Evolutionary conservation across 2,797 vertebrate species (phyloP), one percentile per base, ranked within the genome.

Genomic region (Bradypus variegatus): DNA sequence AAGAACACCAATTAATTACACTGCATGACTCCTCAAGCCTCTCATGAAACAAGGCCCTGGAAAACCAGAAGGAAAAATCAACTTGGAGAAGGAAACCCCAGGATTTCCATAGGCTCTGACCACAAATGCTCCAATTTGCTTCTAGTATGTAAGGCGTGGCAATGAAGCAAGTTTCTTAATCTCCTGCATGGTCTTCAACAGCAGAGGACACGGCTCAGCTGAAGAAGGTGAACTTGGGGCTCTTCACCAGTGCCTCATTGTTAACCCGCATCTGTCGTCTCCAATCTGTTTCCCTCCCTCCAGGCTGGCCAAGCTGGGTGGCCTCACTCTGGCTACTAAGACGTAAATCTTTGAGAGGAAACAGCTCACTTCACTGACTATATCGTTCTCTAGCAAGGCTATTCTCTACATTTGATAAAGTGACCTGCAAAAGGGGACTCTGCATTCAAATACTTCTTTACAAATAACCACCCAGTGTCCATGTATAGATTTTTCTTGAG

Each of bases 21-120:
- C 36, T 8, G 21, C 13, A 6, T 53, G 73, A 36, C 75, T 91
- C 76, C 90, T 94, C 77, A 88, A 81, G 31, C 58, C 72, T 84
- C 64, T 89, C 72, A 45, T 75, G 76, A 90, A 94, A 90, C 45
- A 45, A 58, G n/a, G 14, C 38, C 64, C 13, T 23, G 53, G 69
- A 79, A 94, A 90, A 75, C 70, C 72, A 87, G 77, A 41, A 94
- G 80, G 58, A 90, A 76, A 83, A 85, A 70, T 58, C 25, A 75
- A 62, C 83, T 1, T 27, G 50, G 33, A 94, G 70, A 85, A 90
- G 85, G 33, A 75, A 76, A 60, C 36, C 60, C 92, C 27, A 53
- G 78, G 55, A 77, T 31, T 90, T 91, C 53, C 77, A 45, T 2
- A 87, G 48, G 12, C 36, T 93, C 18, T 69, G 53, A 78, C 14